Base-by-base conservation (phyloP, 2,113 vertebrate genomes). In the Otocyon megalotis region DNA sequence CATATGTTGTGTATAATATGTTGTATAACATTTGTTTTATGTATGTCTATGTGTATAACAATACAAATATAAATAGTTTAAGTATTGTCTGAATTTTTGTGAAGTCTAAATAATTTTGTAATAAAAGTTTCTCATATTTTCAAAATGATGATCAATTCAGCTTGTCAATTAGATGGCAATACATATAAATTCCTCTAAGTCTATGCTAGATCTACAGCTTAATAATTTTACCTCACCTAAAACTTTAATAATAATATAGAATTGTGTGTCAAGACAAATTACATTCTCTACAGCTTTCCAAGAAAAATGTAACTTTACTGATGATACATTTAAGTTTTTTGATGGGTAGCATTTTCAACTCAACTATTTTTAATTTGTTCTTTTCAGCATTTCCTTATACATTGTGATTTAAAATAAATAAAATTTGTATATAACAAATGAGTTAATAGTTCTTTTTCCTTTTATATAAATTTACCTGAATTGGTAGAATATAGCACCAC, bases 401-500 rank as follows among this genome's bases (percentile, higher is more conserved):
- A 35, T 86, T 94, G 13, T 58, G 50, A 92, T 35, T 85, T 79
- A 37, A 94, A 83, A 71, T 84, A 86, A 77, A 28, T 84, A 91
- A 95, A 89, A 58, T 97, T 63, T 85, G 14, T 89, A 16, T 89
- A 19, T 53, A 60, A 80, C 50, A 96, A 93, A 62, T 79, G 32
- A 2, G 62, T 53, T 74, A 96, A 93, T 72, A 88, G 22, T 0
- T n/a, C 20, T 81, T 60, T 95, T 96, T 63, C 60, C 2, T 13
- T 79, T 94, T 86, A 12, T 6, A 26, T 4, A 60, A n/a, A 63
- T 88, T 16, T 54, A 9, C 37, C 2, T 17, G 28, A 83, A 19
- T 60, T 96, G 69, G 67, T 88, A 97, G 97, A 91, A 94, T 86
- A 37, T 79, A 98, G 98, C 98, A 98, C 98, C 98, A 98, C 97